These are phyloP conservation scores for Schlechtendalia chinensis DNA, from an alignment of 1,140 invertebrate genomes.

Conservation along the genomic window DNA sequence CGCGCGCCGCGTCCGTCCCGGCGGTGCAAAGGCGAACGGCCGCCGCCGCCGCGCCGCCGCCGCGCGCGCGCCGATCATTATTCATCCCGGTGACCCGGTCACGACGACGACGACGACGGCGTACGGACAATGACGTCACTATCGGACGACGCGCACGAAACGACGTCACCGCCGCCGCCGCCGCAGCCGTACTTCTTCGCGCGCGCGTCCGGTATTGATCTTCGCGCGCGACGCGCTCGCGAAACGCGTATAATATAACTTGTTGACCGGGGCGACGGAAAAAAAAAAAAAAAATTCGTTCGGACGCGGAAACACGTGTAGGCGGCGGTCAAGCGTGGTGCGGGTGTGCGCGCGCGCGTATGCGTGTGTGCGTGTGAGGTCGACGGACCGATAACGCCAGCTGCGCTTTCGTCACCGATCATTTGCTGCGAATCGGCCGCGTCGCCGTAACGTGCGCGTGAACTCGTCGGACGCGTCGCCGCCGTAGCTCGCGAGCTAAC, in stretches of 20 bases:
- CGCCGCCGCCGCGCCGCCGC: background rate
- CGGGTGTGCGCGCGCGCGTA: too few relatives aligned
- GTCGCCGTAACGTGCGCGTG: too few relatives aligned
- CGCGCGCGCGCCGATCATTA: conserved; percentile 21
- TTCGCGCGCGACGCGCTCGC: background rate
- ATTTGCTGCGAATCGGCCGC: too few relatives aligned
- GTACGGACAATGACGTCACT: conserved; percentile 20
- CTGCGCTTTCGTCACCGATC: too few relatives aligned
- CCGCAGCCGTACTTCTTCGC: background rate
- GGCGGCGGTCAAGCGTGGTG: background rate
- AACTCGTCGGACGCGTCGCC: too few relatives aligned
- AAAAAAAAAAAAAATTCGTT: too few relatives aligned
- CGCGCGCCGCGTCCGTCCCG: background rate
- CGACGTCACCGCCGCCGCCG: conserved; percentile 24
- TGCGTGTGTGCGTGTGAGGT: too few relatives aligned
- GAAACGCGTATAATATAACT: conserved; percentile 20
- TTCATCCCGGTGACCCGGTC: conserved; percentile 35
- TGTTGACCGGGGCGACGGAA: background rate
- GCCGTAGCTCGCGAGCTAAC: too few relatives aligned
- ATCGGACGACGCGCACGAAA: background rate
- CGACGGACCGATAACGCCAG: too few relatives aligned
- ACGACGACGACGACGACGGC: background rate
- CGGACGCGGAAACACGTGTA: too few relatives aligned
- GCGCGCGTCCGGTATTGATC: conserved; percentile 8
- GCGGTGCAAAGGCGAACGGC: background rate